Evolutionary conservation across 2,888 invertebrate genomes (phyloP).

Genomic region (Vandiemenella viatica): DNA sequence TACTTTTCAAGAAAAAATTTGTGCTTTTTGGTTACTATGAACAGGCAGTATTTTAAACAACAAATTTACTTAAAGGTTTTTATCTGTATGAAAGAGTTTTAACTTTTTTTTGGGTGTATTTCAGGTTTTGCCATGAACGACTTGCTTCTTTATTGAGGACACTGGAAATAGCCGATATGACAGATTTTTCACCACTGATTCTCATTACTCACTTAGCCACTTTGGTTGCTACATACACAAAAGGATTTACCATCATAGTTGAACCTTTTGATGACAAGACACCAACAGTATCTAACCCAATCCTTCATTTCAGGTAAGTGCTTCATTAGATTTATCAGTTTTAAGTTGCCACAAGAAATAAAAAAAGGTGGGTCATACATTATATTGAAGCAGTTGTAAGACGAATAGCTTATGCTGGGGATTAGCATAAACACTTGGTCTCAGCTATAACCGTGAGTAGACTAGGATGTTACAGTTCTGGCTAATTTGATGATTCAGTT

Average conservation of each 20-base stretch:
- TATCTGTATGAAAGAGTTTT: background rate
- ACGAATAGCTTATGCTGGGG: too few species aligned
- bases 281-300: constrained; percentile 76
- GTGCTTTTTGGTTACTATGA: too few species aligned
- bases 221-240: constrained; percentile 88
- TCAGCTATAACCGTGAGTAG: too few species aligned
- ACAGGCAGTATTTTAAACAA: too few species aligned
- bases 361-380: too few species aligned
- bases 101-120: background rate
- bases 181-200: constrained; percentile 74
- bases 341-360: too few species aligned
- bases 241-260: constrained; percentile 93
- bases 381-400: too few species aligned
- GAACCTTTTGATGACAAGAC: constrained; percentile 95
- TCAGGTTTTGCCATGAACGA: constrained; percentile 79
- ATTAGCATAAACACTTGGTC: too few species aligned
- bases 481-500: too few species aligned
- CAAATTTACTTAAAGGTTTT: background rate
- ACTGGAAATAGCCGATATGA: constrained; percentile 80
- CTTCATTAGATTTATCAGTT: background rate
- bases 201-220: constrained; percentile 79
- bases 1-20: too few species aligned
- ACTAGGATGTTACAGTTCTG: too few species aligned
- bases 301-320: constrained; percentile 57
- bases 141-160: constrained; percentile 76